phyloP scores from a whole-genome alignment of 1,140 invertebrate species.

The Scaptomyza graminum region DNA sequence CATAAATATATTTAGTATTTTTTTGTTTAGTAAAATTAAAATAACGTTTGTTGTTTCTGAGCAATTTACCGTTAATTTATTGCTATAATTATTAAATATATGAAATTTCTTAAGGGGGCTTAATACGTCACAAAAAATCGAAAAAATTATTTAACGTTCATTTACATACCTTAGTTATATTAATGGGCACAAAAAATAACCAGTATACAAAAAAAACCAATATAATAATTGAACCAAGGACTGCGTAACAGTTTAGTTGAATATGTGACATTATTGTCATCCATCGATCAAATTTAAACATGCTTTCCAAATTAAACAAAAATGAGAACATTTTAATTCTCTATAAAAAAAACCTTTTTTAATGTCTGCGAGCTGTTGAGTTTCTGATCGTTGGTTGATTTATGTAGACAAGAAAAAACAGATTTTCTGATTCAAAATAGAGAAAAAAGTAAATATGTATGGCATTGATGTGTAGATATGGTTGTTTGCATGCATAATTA shows the following conservation, averaged over 20 bases:
- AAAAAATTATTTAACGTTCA: neutral
- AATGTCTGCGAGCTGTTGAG: neutral
- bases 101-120: neutral
- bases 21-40: too few species aligned
- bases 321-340: conserved; percentile 1
- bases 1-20: too few species aligned
- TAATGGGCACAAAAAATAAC: conserved; percentile 60
- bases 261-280: neutral
- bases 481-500: neutral
- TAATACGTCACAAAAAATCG: too few species aligned
- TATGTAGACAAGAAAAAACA: neutral
- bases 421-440: neutral
- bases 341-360: neutral
- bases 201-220: conserved; percentile 39
- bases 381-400: neutral
- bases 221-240: neutral
- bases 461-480: too few species aligned
- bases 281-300: conserved; percentile 7
- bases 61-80: too few species aligned
- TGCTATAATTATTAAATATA: too few species aligned
- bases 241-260: neutral
- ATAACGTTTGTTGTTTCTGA: too few species aligned
- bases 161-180: conserved; percentile 62
- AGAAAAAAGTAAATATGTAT: neutral
- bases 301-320: neutral